Conservation (phyloP, 2,113 vertebrate species). For the Petrocephalus zakoni region DNA sequence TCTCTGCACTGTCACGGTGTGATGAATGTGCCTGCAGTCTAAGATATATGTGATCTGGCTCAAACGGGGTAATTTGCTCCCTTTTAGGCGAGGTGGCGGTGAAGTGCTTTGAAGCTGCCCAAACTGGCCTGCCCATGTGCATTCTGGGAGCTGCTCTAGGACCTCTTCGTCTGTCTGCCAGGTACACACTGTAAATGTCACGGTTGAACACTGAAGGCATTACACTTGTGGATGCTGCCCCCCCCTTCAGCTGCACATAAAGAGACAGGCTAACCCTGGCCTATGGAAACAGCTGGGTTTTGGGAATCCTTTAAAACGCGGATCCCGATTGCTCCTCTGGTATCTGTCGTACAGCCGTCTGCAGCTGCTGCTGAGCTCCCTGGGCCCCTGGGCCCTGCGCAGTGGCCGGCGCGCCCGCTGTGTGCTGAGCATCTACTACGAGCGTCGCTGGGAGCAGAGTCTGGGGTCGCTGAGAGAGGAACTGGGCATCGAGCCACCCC, state of each 20-base stretch:
- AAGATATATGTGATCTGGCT: neutral
- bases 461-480: slow-evolving; percentile 72
- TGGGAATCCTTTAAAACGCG: neutral
- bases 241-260: neutral
- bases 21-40: neutral
- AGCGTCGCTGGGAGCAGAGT: slow-evolving; percentile 84
- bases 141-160: slow-evolving; percentile 80
- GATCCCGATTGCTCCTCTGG: neutral
- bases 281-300: neutral
- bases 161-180: slow-evolving; percentile 69
- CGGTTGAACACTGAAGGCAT: neutral
- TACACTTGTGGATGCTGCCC: neutral
- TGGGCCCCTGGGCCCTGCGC: slow-evolving; percentile 81
- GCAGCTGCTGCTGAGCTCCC: slow-evolving; percentile 58
- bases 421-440: slow-evolving; percentile 80
- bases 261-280: neutral
- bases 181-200: slow-evolving; percentile 51
- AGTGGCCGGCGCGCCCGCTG: slow-evolving; percentile 66
- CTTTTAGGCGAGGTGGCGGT: slow-evolving; percentile 83
- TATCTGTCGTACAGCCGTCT: slow-evolving; percentile 59
- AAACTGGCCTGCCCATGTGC: slow-evolving; percentile 93
- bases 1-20: neutral
- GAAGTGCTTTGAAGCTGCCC: slow-evolving; percentile 90
- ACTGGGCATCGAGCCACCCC: slow-evolving; percentile 75
- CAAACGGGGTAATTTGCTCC: neutral